Evolutionary conservation across 2,888 invertebrate species (phyloP), one percentile per base, ranked within the genome.

Genomic region (Zaprionus lineosus): DNA sequence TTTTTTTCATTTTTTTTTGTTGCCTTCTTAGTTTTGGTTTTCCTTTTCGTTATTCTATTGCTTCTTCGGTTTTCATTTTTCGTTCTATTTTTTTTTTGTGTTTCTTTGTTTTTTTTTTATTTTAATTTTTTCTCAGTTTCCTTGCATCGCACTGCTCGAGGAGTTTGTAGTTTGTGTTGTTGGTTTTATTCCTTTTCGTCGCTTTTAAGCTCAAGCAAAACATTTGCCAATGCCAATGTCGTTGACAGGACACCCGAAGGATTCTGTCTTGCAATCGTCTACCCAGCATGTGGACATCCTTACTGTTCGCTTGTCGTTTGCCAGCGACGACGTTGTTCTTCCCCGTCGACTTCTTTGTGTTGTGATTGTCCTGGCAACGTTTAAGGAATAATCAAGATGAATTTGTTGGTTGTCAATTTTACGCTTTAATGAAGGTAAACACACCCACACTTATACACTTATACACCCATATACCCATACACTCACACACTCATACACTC

Each of bases 341-440:
- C n/a, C n/a, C n/a, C n/a, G n/a, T n/a, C 18, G 18, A 16, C 2
- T 7, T 7, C 31, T 33, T 41, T 50, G n/a, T n/a, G 36, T 53
- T 60, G 19, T 43, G 24, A 19, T 47, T 52, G 56, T 71, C 67
- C 71, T 56, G 64, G 71, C 28, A 40, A 58, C 72, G 76, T 73
- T 81, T 76, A 79, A 67, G 52, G 63, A 72, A 69, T 82, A 84
- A 81, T 78, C 81, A 83, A 75, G 78, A 83, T 84, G 75, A 78
- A 81, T 84, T 83, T 84, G 76, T 83, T 83, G 75, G 74, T 75
- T 78, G 83, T 78, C 76, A 81, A 83, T 81, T 83, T 83, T 81
- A 67, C 78, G 75, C 76, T 81, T 75, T 75, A 75, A 77, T 79
- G 79, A 69, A 70, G 73, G 75, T 68, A 79, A 83, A 40, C 15